phyloP scores from a whole-genome alignment of 2,888 invertebrate species.

The Malacosoma neustria region DNA sequence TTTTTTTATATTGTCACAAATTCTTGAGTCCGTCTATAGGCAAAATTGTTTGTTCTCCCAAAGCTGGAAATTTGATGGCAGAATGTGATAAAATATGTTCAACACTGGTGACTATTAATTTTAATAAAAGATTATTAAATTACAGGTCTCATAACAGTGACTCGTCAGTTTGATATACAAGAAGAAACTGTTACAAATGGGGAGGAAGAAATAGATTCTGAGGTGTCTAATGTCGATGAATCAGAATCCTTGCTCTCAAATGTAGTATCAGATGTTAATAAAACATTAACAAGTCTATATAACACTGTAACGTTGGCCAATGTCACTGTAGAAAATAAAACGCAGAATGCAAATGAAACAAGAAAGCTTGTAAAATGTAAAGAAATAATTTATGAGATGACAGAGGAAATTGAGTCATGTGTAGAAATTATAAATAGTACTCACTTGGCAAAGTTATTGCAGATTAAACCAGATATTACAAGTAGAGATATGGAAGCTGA shows the following conservation, averaged over 20 bases:
- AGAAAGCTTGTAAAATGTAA: slow-evolving; percentile 59
- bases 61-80: no score
- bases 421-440: slow-evolving; percentile 83
- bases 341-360: slow-evolving; percentile 49
- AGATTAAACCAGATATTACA: slow-evolving; percentile 78
- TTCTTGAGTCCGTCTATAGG: no score
- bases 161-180: slow-evolving; percentile 49
- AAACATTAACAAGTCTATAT: slow-evolving; percentile 56
- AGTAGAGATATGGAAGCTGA: slow-evolving; percentile 76
- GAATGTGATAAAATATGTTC: no score
- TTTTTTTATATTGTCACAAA: no score
- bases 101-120: no score
- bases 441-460: slow-evolving; percentile 78
- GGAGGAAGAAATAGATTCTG: slow-evolving; percentile 33
- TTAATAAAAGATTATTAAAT: slow-evolving; percentile 4
- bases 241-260: slow-evolving; percentile 60
- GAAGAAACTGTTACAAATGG: slow-evolving; percentile 31
- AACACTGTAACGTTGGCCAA: slow-evolving; percentile 62
- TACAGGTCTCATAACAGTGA: slow-evolving; percentile 29
- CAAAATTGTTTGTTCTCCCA: no score
- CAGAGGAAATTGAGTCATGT: slow-evolving; percentile 44
- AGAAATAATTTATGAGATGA: slow-evolving; percentile 46
- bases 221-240: slow-evolving; percentile 58
- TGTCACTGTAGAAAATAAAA: slow-evolving; percentile 49
- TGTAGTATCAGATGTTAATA: slow-evolving; percentile 61